These are phyloP conservation scores for Galemys pyrenaicus DNA, from an alignment of 2,113 vertebrate genomes.

Conservation along the genomic window DNA sequence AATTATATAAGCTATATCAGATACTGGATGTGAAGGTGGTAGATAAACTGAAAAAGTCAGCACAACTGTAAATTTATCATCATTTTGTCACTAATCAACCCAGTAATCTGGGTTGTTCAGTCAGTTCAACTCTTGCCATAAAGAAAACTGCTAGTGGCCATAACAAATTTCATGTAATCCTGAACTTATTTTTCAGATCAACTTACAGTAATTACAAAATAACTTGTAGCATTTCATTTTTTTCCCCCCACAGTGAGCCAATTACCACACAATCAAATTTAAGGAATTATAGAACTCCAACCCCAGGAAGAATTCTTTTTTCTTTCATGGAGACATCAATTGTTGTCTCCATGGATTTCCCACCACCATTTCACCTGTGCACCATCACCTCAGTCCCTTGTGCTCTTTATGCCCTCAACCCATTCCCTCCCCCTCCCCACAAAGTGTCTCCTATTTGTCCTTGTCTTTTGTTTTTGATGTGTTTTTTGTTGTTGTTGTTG, in stretches of 20 bases:
- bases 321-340: no score
- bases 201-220: constrained; percentile 7
- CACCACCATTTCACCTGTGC: no score
- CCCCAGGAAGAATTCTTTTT: not conserved
- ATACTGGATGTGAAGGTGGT: not conserved
- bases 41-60: not conserved
- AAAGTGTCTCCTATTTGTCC: no score
- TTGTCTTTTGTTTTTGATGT: no score
- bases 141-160: not conserved
- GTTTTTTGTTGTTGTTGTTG: no score
- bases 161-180: not conserved
- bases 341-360: no score
- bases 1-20: not conserved
- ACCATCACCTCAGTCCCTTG: no score
- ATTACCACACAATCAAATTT: not conserved
- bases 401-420: no score
- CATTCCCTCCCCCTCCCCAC: no score
- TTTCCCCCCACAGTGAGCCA: constrained; percentile 1
- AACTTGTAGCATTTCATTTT: not conserved
- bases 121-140: not conserved
- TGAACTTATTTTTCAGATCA: constrained; percentile 25
- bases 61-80: not conserved
- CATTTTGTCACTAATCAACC: not conserved
- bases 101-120: not conserved
- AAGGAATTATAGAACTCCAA: not conserved